These are phyloP conservation scores for Empidonax traillii DNA, from an alignment of 2,113 vertebrate genomes.

Conservation along the genomic window DNA sequence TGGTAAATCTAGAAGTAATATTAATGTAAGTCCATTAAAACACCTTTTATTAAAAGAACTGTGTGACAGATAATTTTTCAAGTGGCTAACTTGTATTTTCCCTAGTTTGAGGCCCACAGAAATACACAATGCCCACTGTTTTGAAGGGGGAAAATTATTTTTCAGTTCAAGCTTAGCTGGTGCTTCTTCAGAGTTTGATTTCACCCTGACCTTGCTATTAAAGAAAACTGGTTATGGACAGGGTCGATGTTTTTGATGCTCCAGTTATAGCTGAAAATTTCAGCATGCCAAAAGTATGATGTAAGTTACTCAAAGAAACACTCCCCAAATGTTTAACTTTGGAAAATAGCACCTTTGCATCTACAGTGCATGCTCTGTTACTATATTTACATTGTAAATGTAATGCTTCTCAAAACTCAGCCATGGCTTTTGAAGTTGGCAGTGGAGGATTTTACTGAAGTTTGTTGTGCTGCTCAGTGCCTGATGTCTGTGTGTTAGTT, in stretches of 20 bases:
- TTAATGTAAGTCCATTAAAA: background rate
- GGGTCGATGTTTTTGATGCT: background rate
- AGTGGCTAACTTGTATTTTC: background rate
- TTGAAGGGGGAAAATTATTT: background rate
- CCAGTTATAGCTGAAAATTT: conserved; percentile 33
- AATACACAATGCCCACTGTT: background rate
- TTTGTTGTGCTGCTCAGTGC: background rate
- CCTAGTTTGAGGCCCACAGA: background rate
- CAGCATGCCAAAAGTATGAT: background rate
- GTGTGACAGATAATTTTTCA: background rate
- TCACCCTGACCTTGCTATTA: background rate
- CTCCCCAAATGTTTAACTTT: conserved; percentile 26
- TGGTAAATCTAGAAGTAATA: background rate
- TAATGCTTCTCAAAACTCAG: background rate
- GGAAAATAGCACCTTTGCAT: conserved; percentile 19
- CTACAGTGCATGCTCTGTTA: background rate
- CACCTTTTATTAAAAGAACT: background rate
- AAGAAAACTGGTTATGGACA: background rate
- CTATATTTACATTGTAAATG: background rate
- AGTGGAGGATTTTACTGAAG: background rate
- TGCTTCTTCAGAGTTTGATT: background rate
- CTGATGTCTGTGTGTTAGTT: background rate
- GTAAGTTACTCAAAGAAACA: conserved; percentile 9
- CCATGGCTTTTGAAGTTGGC: background rate
- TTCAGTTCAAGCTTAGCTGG: background rate